Base-by-base conservation (phyloP, 37 sponge, comb jelly and placozoan species). In the Hexactinellida sp. region DNA sequence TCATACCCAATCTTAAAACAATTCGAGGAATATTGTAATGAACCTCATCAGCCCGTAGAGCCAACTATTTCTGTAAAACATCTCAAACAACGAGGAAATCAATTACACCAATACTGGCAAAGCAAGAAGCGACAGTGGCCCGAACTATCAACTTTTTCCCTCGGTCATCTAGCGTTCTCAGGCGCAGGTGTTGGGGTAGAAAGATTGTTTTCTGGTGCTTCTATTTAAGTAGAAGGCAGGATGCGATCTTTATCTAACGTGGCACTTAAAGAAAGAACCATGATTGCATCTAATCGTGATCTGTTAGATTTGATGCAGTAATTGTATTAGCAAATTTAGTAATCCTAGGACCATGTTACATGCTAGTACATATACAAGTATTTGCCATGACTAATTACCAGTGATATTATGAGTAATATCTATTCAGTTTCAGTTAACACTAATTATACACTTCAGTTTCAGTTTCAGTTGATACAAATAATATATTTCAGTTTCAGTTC, bases 1-100 rank as follows among this genome's bases (percentile, higher is more conserved):
- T 63, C 34, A 63, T 63, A 3, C 25, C 21, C 5, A 23, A 63
- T 63, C 76, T 21, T 63, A 63, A 63, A 32, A 28, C 76, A 63
- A 63, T 63, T 63, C 76, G 76, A 63, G 34, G 76, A 63, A 63
- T 63, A 63, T 63, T 63, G 76, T 63, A n/a, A 63, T 63, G 34
- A 63, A 63, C 76, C 76, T 63, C 34, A 63, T 63, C 76, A 63
- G 76, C 76, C 76, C 13, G 76, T 63, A 63, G 76, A 63, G 76
- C 25, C 76, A 63, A 63, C 76, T 63, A 63, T 63, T 63, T 32
- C 34, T 32, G 76, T 28, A 23, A 63, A 63, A 63, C 76, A 63
- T 23, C 25, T 63, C 76, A 63, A 63, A 63, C 19, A 63, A 63
- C 76, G 76, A 63, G 76, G 76, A 63, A 63, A 63, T 28, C 28